A percentile compares a stretch with the other conserved stretches of the same genome.
Conservation (phyloP, 1,140 invertebrate genomes). For the Bombus consobrinus region DNA sequence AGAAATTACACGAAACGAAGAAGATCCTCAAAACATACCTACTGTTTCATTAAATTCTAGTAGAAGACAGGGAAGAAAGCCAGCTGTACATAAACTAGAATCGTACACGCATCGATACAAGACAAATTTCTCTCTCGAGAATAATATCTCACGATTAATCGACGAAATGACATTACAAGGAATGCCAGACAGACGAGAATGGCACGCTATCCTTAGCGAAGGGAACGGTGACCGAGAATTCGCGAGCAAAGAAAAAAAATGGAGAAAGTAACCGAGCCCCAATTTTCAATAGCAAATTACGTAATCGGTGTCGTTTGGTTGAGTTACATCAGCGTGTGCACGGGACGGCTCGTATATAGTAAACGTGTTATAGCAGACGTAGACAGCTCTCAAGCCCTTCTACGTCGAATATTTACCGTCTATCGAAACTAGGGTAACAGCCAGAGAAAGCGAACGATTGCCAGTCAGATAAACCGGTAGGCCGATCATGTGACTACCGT, state of each 20-base stretch:
- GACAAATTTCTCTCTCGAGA: background rate
- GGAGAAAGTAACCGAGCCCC: slow-evolving; percentile 33
- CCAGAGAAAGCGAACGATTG: slow-evolving; percentile 63
- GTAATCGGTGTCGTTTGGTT: slow-evolving; percentile 14
- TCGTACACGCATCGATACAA: background rate
- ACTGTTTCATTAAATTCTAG: no score
- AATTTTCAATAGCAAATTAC: slow-evolving; percentile 48
- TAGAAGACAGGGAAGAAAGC: no score
- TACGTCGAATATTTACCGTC: slow-evolving; percentile 47
- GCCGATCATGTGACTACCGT: slow-evolving; percentile 47
- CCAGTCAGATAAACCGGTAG: slow-evolving; percentile 44
- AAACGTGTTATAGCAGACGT: background rate
- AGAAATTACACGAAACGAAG: no score
- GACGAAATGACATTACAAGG: background rate
- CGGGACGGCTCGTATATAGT: slow-evolving; percentile 35
- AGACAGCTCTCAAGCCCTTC: slow-evolving; percentile 44
- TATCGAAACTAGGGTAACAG: slow-evolving; percentile 61
- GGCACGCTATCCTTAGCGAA: no score
- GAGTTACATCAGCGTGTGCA: slow-evolving; percentile 47
- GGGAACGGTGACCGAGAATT: slow-evolving; percentile 10
- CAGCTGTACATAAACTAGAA: no score
- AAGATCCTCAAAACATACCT: no score
- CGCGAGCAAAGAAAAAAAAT: background rate
- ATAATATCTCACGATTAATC: background rate
- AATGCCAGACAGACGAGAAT: background rate